phyloP scores from a whole-genome alignment of 92 coral and sea anemone species.

The Pocillopora grandis region DNA sequence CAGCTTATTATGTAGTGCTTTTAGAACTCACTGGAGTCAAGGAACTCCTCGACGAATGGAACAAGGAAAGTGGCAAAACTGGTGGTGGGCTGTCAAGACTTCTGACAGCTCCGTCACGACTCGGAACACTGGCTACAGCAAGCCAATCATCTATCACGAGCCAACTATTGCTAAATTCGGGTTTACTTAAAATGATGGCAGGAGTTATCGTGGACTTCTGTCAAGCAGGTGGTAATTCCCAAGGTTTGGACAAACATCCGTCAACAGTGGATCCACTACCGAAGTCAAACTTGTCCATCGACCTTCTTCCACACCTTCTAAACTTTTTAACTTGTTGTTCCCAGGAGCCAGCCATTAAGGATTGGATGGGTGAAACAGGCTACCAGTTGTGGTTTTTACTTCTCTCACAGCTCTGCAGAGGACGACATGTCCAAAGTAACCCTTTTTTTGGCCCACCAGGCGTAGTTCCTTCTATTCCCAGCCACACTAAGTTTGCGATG shows the following conservation, averaged over 20 bases:
- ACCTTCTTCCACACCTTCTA: slow-evolving; percentile 67
- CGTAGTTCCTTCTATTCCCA: slow-evolving; percentile 35
- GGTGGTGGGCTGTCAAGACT: slow-evolving; percentile 33
- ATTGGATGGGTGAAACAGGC: slow-evolving; percentile 79
- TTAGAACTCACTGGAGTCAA: slow-evolving; percentile 69
- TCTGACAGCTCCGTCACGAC: slow-evolving; percentile 46
- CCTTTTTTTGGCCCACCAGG: slow-evolving; percentile 43
- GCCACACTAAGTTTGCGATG: slow-evolving; percentile 71
- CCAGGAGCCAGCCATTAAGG: slow-evolving; percentile 72
- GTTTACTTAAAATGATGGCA: slow-evolving; percentile 62
- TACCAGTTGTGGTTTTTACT: slow-evolving; percentile 76
- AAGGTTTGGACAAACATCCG: slow-evolving; percentile 6
- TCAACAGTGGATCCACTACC: background rate
- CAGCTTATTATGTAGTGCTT: slow-evolving; percentile 67
- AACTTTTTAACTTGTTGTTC: slow-evolving; percentile 76
- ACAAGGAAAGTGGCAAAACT: slow-evolving; percentile 33
- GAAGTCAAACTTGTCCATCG: slow-evolving; percentile 8
- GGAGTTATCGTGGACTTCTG: slow-evolving; percentile 61
- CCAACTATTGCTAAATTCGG: slow-evolving; percentile 70
- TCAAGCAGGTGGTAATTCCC: background rate
- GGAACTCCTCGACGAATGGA: slow-evolving; percentile 37
- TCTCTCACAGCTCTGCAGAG: slow-evolving; percentile 67
- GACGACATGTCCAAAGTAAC: slow-evolving; percentile 9
- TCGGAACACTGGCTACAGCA: slow-evolving; percentile 71
- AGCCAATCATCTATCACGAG: slow-evolving; percentile 66